These are phyloP conservation scores for Sebastes glaucus DNA, from an alignment of 2,797 vertebrate genomes.

Conservation along the genomic window DNA sequence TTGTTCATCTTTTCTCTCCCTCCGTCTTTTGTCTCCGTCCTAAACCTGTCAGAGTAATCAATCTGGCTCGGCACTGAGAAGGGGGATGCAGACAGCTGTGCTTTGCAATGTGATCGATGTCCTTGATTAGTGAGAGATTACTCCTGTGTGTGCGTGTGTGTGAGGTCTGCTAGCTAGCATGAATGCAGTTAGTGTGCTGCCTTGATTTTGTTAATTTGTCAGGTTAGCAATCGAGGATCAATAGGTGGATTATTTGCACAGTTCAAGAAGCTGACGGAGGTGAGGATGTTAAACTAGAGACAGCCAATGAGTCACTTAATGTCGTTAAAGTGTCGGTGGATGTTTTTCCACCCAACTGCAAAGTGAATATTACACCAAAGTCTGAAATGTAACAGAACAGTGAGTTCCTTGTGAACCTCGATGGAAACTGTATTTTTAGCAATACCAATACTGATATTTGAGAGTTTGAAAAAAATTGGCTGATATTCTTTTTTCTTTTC, in stretches of 20 bases:
- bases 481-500: neutral
- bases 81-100: slow-evolving; percentile 65
- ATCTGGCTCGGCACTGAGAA: slow-evolving; percentile 44
- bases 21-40: slow-evolving; percentile 35
- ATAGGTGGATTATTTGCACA: slow-evolving; percentile 63
- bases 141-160: neutral
- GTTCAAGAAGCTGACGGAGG: slow-evolving; percentile 40
- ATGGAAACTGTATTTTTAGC: neutral
- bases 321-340: slow-evolving; percentile 18
- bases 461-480: neutral
- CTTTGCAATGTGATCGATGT: slow-evolving; percentile 73
- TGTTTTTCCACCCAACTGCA: neutral
- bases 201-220: slow-evolving; percentile 71
- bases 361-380: slow-evolving; percentile 7
- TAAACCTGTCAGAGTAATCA: slow-evolving; percentile 52
- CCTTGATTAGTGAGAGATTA: slow-evolving; percentile 73
- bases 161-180: slow-evolving; percentile 43
- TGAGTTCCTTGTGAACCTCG: neutral
- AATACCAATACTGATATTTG: neutral
- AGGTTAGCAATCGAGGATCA: slow-evolving; percentile 48
- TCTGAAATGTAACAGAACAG: slow-evolving; percentile 4
- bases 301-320: slow-evolving; percentile 34
- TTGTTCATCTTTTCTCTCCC: slow-evolving; percentile 9
- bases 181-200: slow-evolving; percentile 29
- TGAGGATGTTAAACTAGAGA: slow-evolving; percentile 50